Percentiles rank a stretch among this genome's conserved stretches.
Conservation (phyloP, 2,888 invertebrate species). For the Megalurothrips usitatus region DNA sequence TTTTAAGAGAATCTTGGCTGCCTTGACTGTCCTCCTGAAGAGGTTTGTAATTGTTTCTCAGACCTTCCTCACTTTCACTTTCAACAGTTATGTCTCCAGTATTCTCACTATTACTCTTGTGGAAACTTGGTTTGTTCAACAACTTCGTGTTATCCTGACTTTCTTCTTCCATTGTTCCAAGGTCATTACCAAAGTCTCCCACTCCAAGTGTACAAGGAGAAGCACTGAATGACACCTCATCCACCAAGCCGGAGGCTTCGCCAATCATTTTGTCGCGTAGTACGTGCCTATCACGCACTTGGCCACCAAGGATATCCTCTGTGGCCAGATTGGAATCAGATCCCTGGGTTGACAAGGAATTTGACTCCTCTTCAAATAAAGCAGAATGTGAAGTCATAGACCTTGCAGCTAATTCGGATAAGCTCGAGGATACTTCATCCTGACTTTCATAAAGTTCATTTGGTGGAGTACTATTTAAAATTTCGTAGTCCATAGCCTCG, state of each 20-base stretch:
- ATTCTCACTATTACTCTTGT: not conserved
- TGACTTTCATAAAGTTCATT: constrained; percentile 14
- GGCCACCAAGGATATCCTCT: not conserved
- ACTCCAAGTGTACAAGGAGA: not conserved
- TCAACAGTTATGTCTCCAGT: not conserved
- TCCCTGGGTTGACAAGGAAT: not conserved
- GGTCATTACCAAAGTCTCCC: not conserved
- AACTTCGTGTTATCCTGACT: not conserved
- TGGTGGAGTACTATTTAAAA: not conserved
- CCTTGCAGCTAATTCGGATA: not conserved
- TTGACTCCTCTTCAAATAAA: not conserved
- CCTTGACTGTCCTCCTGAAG: not conserved
- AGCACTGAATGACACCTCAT: constrained; percentile 3
- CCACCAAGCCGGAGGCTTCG: not conserved
- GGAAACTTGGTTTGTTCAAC: not conserved
- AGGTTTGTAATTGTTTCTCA: not conserved
- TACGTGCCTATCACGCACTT: not conserved
- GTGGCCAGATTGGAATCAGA: not conserved
- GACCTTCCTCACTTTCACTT: too few relatives aligned
- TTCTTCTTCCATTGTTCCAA: not conserved
- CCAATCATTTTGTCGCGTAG: not conserved
- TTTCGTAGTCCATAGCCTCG: not conserved
- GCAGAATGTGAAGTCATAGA: not conserved
- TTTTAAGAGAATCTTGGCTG: constrained; percentile 11
- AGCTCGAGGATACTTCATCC: not conserved